Evolutionary conservation across 2,888 invertebrate genomes (phyloP), one percentile per base, ranked within the genome.

Genomic region (Pristionchus entomophagus): DNA sequence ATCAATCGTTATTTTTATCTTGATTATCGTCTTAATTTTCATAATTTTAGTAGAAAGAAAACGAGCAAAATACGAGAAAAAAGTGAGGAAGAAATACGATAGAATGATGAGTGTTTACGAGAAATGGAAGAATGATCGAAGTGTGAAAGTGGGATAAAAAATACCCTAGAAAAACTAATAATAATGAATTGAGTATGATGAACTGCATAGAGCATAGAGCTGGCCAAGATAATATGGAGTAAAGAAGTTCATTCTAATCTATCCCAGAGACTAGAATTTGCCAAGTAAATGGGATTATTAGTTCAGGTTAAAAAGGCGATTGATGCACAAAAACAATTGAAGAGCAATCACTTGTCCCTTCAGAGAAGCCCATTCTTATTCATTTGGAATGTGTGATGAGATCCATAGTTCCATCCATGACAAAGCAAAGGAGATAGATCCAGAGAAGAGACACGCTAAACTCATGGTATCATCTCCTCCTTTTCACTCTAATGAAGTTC

Each of bases 11-110:
- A 26, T 22, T n/a, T 5, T 2, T 10, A 56, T 22, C 22, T 1
- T 5, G 4, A 0, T 26, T n/a, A 3, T 26, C 10, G 6, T 26
- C 22, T 1, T 8, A 1, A 6, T 29, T 29, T 14, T 32, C 6
- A 1, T 32, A 26, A n/a, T 59, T 62, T 32, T 14, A 62, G 62
- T 32, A 17, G 32, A 29, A 17, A 10, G 32, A 32, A 62, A 62
- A 62, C 29, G 62, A 29, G 10, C 32, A 1, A 62, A 62, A 62
- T 62, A 62, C 62, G 62, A 62, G 32, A 62, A 62, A 32, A 4
- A 62, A 62, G 62, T 62, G 62, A 62, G 62, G 26, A 62, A 62
- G 62, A 62, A 62, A 32, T 62, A 62, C 62, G 62, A 62, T 62
- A 14, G 26, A 17, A 62, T 62, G 62, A 62, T 32, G 29, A 32